Evolutionary conservation across 2,888 invertebrate genomes (phyloP), one percentile per base, ranked within the genome.

Genomic region (Apoda limacodes): DNA sequence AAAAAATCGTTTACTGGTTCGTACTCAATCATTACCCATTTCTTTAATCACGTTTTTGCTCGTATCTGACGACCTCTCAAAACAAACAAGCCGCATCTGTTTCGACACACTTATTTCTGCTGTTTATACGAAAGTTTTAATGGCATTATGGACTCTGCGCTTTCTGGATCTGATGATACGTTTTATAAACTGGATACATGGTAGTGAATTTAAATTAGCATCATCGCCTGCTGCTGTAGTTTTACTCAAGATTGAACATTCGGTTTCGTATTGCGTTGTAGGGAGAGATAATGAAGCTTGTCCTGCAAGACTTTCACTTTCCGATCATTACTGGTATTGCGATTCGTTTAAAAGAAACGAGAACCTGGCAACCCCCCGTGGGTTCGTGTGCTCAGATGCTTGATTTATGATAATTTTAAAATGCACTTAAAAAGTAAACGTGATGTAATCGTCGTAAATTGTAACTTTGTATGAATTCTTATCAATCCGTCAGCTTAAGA

Each of bases 1-100:
- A 63, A 52, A 50, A 55, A 48, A 48, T 36, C 46, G 44, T 49
- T 48, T 58, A 56, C 62, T 53, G 57, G 64, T 60, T 57, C 50
- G 44, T 57, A 50, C 53, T 55, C 62, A 63, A 67, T 67, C 61
- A 61, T 50, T 42, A 50, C 63, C 30, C 70, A 64, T 71, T 69
- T 64, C 52, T 55, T 56, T 64, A 65, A 69, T 72, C 71, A 68
- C 65, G 61, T 71, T 71, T 62, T 60, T 57, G 63, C 50, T 43
- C 48, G 55, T 54, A 54, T 55, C 59, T 54, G 58, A 60, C 52
- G 55, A 54, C 48, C 51, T 40, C 55, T 63, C 60, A 70, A 72
- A 70, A 69, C 71, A 74, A 72, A 75, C 67, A 69, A 58, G 61
- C 53, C 55, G 55, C 51, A 32, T 35, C 46, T 48, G 43, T 49